Percentiles rank a stretch among this genome's conserved stretches.
Evolutionary conservation across 2,888 invertebrate genomes (phyloP).

Genomic region (Hipparchia sbordonii): DNA sequence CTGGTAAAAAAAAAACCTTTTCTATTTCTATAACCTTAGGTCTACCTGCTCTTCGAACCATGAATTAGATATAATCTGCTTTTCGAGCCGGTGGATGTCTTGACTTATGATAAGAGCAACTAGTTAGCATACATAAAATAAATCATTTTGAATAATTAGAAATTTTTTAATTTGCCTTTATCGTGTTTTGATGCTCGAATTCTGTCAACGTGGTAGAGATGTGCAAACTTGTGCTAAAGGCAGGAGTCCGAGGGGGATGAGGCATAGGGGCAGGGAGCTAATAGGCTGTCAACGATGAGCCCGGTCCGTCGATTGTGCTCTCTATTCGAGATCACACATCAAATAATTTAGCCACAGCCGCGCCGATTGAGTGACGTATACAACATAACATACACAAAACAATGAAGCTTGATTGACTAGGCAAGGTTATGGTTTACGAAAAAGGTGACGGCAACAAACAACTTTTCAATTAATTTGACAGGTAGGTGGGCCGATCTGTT

Average conservation of each 20-base stretch:
- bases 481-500: conserved; percentile 24
- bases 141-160: no score
- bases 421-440: conserved; percentile 26
- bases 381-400: conserved; percentile 17
- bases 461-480: conserved; percentile 27
- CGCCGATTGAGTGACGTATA: conserved; percentile 36
- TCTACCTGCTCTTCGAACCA: no score
- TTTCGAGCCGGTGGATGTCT: no score
- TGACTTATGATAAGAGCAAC: no score
- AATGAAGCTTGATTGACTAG: conserved; percentile 30
- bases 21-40: no score
- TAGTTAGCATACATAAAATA: no score
- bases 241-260: conserved; percentile 45
- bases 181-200: no score
- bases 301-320: conserved; percentile 50
- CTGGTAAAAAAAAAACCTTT: no score
- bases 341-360: conserved; percentile 12
- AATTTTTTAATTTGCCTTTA: no score
- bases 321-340: conserved; percentile 34
- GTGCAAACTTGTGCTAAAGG: no score
- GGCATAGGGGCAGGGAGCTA: conserved; percentile 63
- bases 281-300: conserved; percentile 80
- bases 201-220: no score
- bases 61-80: no score
- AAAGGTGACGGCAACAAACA: conserved; percentile 16